These are phyloP conservation scores for Pocillopora verrucosa DNA, from an alignment of 64 coral and sea anemone species.

Conservation along the genomic window DNA sequence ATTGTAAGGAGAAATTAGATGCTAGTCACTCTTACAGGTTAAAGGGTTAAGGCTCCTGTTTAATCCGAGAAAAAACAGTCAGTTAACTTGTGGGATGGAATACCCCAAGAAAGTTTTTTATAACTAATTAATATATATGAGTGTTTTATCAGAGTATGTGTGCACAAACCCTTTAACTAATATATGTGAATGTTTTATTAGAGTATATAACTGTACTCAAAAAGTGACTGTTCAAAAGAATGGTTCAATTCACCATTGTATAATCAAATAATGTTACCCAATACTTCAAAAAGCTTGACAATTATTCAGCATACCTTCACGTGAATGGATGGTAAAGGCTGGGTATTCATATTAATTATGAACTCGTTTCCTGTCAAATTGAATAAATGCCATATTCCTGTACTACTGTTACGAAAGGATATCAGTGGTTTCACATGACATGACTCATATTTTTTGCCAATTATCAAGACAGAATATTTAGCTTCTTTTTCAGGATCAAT, in stretches of 20 bases:
- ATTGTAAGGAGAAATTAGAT: no score
- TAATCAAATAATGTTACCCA: no score
- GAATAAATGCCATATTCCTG: neutral
- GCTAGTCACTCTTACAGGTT: no score
- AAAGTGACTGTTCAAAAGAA: neutral
- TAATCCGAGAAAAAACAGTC: no score
- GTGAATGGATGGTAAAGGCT: fast-evolving
- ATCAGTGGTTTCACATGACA: neutral
- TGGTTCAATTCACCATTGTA: neutral
- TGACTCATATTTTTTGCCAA: fast-evolving
- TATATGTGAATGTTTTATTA: no score
- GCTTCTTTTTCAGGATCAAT: neutral
- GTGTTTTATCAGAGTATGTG: no score
- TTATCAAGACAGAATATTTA: neutral
- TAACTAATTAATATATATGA: no score
- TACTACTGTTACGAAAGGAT: neutral
- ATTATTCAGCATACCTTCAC: neutral
- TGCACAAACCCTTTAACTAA: no score
- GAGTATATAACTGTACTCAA: neutral
- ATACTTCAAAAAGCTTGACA: no score
- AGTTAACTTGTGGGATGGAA: no score
- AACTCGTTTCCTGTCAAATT: slow-evolving; percentile 5
- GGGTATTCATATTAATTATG: neutral
- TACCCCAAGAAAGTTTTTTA: no score
- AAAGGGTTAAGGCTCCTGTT: no score